Evolutionary conservation across 2,113 vertebrate species (phyloP).

Genomic region (Bucco capensis): DNA sequence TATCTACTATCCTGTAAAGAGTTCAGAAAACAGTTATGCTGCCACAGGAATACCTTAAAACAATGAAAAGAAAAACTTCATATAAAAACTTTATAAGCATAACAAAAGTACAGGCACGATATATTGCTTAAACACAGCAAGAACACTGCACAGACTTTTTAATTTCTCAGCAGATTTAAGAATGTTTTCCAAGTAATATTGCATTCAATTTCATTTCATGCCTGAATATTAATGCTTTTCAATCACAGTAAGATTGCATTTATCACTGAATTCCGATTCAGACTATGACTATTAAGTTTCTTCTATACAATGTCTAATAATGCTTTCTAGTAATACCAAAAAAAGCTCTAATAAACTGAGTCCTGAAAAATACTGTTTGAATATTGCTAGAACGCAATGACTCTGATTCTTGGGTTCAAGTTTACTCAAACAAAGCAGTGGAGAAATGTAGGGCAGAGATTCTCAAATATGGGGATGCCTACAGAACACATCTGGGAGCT

Average conservation of each 20-base stretch:
- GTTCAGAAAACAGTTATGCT: neutral
- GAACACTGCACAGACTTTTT: neutral
- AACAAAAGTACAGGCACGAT: neutral
- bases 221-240: neutral
- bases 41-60: neutral
- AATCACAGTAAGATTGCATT: neutral
- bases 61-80: neutral
- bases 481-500: neutral
- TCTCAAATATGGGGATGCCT: neutral
- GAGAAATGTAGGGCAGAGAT: neutral
- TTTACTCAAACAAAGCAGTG: neutral
- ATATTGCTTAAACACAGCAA: neutral
- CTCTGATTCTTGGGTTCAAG: neutral
- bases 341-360: neutral
- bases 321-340: neutral
- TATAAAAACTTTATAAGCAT: neutral
- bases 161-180: neutral
- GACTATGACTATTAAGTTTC: neutral
- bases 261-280: neutral
- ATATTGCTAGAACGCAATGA: neutral
- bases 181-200: neutral
- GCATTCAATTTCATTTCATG: neutral
- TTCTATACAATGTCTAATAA: neutral
- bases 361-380: neutral
- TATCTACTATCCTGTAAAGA: conserved; percentile 80